Percentiles rank a stretch among this genome's conserved stretches.
phyloP scores from a whole-genome alignment of 2,113 vertebrate species.

The Spea bombifrons region DNA sequence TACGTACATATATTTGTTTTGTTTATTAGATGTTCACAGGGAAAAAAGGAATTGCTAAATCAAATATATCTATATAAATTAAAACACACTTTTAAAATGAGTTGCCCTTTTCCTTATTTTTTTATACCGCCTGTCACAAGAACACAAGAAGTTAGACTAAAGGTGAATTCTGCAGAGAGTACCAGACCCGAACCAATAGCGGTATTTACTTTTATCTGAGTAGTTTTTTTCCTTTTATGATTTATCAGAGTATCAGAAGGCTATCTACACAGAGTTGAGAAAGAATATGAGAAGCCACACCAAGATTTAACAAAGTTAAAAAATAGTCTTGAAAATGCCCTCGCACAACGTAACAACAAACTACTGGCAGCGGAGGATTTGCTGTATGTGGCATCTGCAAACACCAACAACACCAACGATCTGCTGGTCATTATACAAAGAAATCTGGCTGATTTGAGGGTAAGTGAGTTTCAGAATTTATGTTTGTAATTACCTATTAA shows the following conservation, averaged over 20 bases:
- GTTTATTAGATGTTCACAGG: no score
- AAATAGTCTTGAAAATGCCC: slow-evolving; percentile 45
- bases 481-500: not conserved
- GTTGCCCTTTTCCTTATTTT: no score
- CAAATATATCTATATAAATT: no score
- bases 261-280: slow-evolving; percentile 64
- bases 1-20: no score
- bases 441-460: slow-evolving; percentile 64
- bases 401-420: slow-evolving; percentile 57
- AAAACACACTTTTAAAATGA: no score
- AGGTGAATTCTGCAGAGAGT: no score
- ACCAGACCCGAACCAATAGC: no score
- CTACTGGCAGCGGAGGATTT: slow-evolving; percentile 60
- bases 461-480: slow-evolving; percentile 56
- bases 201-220: no score
- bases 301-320: slow-evolving; percentile 51
- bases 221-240: not conserved
- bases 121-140: no score
- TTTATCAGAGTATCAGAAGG: slow-evolving; percentile 67
- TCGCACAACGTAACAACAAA: slow-evolving; percentile 52
- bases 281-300: slow-evolving; percentile 64
- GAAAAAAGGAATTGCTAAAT: no score
- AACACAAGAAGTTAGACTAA: no score
- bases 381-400: slow-evolving; percentile 52
- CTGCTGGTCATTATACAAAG: slow-evolving; percentile 62